A percentile compares a stretch with the other conserved stretches of the same genome.
Evolutionary conservation across 2,888 invertebrate genomes (phyloP).

Genomic region (Tetragonula carbonaria): DNA sequence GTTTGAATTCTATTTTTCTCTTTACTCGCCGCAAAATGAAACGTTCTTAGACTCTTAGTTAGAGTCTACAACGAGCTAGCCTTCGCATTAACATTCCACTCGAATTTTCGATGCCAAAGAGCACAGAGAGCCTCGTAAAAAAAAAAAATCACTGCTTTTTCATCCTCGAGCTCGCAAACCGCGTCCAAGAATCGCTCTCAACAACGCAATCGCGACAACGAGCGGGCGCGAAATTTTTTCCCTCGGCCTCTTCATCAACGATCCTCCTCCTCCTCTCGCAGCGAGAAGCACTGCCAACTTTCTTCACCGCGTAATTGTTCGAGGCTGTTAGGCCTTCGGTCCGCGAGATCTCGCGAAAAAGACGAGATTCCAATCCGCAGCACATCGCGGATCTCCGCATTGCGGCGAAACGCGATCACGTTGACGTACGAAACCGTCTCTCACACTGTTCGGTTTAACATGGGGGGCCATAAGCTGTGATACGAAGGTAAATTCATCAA

Average conservation of each 20-base stretch:
- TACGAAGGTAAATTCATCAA: too few species aligned
- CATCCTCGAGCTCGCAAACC: too few species aligned
- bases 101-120: too few species aligned
- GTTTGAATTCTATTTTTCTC: too few species aligned
- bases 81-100: too few species aligned
- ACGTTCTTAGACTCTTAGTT: too few species aligned
- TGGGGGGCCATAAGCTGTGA: too few species aligned
- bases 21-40: too few species aligned
- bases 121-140: too few species aligned
- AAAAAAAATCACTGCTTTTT: not conserved
- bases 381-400: constrained; percentile 40
- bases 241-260: not conserved
- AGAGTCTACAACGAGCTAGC: too few species aligned
- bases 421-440: constrained; percentile 50
- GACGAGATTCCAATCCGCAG: constrained; percentile 51
- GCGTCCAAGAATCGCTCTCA: not conserved
- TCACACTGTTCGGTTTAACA: too few species aligned
- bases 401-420: constrained; percentile 50
- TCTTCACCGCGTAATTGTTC: constrained; percentile 63
- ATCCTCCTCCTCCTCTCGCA: not conserved
- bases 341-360: constrained; percentile 37
- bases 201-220: not conserved
- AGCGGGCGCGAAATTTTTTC: constrained; percentile 16
- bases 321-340: constrained; percentile 29
- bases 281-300: constrained; percentile 60